These are phyloP conservation scores for Diplogasteroides magnus DNA, from an alignment of 1,140 invertebrate species.

Conservation along the genomic window DNA sequence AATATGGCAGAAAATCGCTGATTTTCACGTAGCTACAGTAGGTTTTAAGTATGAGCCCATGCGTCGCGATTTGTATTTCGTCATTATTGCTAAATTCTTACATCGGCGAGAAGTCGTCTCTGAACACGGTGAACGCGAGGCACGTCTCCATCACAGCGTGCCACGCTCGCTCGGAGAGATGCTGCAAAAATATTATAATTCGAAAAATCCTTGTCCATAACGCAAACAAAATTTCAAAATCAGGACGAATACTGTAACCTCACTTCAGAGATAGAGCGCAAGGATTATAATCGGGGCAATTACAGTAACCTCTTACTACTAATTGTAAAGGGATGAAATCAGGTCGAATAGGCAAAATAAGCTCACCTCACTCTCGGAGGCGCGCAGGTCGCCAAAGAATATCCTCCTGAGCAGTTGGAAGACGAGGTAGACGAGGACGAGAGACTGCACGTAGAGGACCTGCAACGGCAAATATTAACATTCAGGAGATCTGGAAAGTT, in stretches of 20 bases:
- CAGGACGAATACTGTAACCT: slow-evolving; percentile 10
- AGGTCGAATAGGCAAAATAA: too few relatives aligned
- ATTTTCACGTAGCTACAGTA: too few relatives aligned
- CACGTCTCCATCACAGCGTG: slow-evolving; percentile 97
- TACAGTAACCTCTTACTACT: too few relatives aligned
- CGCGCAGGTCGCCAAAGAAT: slow-evolving; percentile 92
- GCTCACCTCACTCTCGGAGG: slow-evolving; percentile 90
- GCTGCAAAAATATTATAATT: slow-evolving; percentile 62
- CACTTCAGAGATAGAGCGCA: too few relatives aligned
- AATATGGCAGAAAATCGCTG: too few relatives aligned
- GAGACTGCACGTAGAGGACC: slow-evolving; percentile 95
- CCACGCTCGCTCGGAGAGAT: slow-evolving; percentile 95
- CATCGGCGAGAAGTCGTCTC: slow-evolving; percentile 84
- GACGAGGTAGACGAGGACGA: slow-evolving; percentile 86
- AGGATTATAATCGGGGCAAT: too few relatives aligned
- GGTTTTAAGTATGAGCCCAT: too few relatives aligned
- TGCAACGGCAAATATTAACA: slow-evolving; percentile 60
- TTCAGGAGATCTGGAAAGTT: too few relatives aligned
- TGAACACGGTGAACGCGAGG: slow-evolving; percentile 95
- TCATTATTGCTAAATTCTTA: too few relatives aligned
- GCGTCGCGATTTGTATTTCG: too few relatives aligned
- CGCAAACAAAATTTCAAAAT: slow-evolving; percentile 4
- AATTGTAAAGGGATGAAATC: too few relatives aligned
- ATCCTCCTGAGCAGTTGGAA: slow-evolving; percentile 90
- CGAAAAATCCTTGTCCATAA: too few relatives aligned